Evolutionary conservation across 2,797 vertebrate species (phyloP).

Genomic region (Semaprochilodus insignis): DNA sequence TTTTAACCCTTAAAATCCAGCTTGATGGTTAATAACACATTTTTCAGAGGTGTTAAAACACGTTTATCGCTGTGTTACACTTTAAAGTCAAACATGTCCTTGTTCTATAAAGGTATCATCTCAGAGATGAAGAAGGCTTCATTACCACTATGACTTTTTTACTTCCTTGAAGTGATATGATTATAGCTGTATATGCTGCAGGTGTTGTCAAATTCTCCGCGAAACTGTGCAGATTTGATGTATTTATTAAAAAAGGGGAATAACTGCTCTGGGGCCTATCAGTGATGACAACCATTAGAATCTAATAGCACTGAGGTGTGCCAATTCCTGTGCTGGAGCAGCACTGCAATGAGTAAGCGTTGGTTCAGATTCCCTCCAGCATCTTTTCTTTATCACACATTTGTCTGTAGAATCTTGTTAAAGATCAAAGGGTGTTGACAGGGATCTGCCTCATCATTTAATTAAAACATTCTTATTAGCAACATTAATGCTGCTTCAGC

Average conservation of each 20-base stretch:
- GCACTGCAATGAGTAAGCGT: slow-evolving; percentile 27
- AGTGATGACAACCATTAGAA: slow-evolving; percentile 64
- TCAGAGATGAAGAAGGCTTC: not conserved
- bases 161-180: too few relatives aligned
- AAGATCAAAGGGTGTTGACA: slow-evolving; percentile 48
- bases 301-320: slow-evolving; percentile 56
- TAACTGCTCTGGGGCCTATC: slow-evolving; percentile 57
- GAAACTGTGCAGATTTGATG: slow-evolving; percentile 3
- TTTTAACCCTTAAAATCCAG: too few relatives aligned
- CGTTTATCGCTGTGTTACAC: too few relatives aligned
- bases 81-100: too few relatives aligned
- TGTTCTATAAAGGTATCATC: too few relatives aligned
- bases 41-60: too few relatives aligned
- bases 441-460: slow-evolving; percentile 56
- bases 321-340: slow-evolving; percentile 55
- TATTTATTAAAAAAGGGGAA: not conserved
- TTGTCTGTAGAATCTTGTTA: slow-evolving; percentile 14
- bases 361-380: slow-evolving; percentile 33
- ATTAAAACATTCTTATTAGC: not conserved
- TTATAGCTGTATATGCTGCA: not conserved
- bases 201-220: slow-evolving; percentile 43
- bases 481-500: not conserved
- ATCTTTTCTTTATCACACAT: not conserved
- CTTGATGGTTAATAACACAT: too few relatives aligned
- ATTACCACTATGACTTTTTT: too few relatives aligned